A percentile compares a stretch with the other conserved stretches of the same genome.
These are phyloP conservation scores for Nysson spinosus DNA, from an alignment of 2,888 invertebrate species.

Conservation along the genomic window DNA sequence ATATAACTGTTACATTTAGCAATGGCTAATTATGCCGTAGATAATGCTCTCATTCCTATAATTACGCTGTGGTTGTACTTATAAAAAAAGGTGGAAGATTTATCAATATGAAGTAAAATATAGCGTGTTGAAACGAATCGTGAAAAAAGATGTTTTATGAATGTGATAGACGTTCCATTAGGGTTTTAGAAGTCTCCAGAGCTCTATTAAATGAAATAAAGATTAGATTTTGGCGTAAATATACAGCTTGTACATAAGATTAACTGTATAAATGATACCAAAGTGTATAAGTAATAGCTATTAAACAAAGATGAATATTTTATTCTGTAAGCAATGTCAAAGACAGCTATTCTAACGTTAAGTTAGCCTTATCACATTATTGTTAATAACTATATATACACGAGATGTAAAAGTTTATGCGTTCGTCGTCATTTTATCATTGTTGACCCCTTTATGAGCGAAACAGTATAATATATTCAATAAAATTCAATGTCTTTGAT, in stretches of 20 bases:
- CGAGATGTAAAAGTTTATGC: slow-evolving; percentile 62
- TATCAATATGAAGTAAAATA: slow-evolving; percentile 15
- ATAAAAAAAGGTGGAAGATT: slow-evolving; percentile 12
- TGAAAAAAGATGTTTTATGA: slow-evolving; percentile 59
- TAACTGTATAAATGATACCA: slow-evolving; percentile 65
- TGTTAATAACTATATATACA: slow-evolving; percentile 62
- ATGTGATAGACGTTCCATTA: slow-evolving; percentile 74
- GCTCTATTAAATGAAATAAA: slow-evolving; percentile 63
- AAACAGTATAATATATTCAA: slow-evolving; percentile 68
- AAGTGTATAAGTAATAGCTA: slow-evolving; percentile 62
- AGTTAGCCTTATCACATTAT: slow-evolving; percentile 67
- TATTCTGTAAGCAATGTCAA: slow-evolving; percentile 56
- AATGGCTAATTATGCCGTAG: slow-evolving; percentile 14
- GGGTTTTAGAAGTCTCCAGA: slow-evolving; percentile 65
- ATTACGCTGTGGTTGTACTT: slow-evolving; percentile 34
- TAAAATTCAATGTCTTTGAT: slow-evolving; percentile 70
- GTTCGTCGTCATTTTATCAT: slow-evolving; percentile 58
- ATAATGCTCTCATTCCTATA: slow-evolving; percentile 37
- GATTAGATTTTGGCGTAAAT: slow-evolving; percentile 18
- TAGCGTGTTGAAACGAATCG: slow-evolving; percentile 25
- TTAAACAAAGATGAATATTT: slow-evolving; percentile 64
- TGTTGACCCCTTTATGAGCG: slow-evolving; percentile 60
- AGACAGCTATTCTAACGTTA: slow-evolving; percentile 68
- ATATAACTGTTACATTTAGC: slow-evolving; percentile 20
- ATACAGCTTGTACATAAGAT: slow-evolving; percentile 50